phyloP scores from a whole-genome alignment of 2,888 invertebrate species.

The Endotricha flammealis region DNA sequence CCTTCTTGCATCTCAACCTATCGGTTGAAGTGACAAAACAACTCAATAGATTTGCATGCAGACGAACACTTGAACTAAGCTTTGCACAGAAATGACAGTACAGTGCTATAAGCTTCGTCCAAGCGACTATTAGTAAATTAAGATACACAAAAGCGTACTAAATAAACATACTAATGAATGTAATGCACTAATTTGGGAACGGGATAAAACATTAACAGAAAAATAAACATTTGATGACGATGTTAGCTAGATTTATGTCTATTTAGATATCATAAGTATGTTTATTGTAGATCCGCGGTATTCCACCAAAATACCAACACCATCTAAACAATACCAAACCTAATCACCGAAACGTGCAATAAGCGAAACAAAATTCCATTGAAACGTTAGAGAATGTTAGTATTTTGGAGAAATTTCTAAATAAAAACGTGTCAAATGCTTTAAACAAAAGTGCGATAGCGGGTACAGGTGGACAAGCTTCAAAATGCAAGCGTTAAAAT shows the following conservation, averaged over 20 bases:
- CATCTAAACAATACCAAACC: conserved; percentile 52
- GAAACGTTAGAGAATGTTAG: conserved; percentile 63
- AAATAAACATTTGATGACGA: not conserved
- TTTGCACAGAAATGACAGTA: conserved; percentile 39
- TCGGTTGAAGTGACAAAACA: conserved; percentile 64
- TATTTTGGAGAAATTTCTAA: conserved; percentile 71
- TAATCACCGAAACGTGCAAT: conserved; percentile 47
- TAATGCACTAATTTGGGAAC: not conserved
- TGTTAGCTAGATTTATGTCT: not conserved
- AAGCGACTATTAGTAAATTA: conserved; percentile 48
- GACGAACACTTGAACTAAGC: conserved; percentile 60
- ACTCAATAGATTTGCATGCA: conserved; percentile 68
- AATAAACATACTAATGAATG: conserved; percentile 55
- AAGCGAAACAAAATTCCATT: conserved; percentile 39
- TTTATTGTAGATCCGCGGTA: conserved; percentile 48
- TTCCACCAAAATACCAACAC: conserved; percentile 78
- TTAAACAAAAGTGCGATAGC: conserved; percentile 50
- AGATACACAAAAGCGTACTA: conserved; percentile 26
- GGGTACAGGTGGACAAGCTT: conserved; percentile 59
- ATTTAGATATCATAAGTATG: conserved; percentile 35
- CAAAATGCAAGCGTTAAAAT: conserved; percentile 49
- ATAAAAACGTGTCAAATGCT: conserved; percentile 36
- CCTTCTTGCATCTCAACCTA: conserved; percentile 64
- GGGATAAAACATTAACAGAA: not conserved
- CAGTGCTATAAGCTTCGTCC: conserved; percentile 62